These are phyloP conservation scores for Andrena praecox DNA, from an alignment of 2,888 invertebrate species.

Conservation along the genomic window DNA sequence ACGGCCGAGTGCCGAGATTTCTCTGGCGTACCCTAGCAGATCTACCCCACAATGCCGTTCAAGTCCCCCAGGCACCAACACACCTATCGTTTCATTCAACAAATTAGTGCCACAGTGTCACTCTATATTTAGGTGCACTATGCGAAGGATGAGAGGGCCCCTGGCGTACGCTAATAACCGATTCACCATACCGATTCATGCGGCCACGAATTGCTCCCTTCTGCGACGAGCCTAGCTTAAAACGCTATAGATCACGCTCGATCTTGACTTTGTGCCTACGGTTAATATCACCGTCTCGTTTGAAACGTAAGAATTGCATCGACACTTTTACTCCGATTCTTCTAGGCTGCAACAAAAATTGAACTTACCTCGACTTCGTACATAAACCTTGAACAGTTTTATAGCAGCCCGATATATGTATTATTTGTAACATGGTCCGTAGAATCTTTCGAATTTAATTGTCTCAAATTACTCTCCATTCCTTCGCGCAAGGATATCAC, in stretches of 20 bases:
- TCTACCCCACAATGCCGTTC: constrained; percentile 76
- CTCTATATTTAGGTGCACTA: constrained; percentile 81
- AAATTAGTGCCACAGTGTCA: constrained; percentile 84
- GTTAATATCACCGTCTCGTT: not conserved
- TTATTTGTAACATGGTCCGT: no score
- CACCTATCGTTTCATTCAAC: constrained; percentile 82
- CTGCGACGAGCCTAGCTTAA: constrained; percentile 41
- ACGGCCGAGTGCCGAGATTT: constrained; percentile 72
- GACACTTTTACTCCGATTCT: no score
- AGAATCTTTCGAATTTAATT: no score
- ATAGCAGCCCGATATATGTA: no score
- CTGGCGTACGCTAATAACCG: constrained; percentile 59
- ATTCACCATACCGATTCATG: constrained; percentile 60
- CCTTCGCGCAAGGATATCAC: no score
- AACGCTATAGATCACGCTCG: constrained; percentile 36
- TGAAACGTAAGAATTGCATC: no score
- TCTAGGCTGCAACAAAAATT: no score
- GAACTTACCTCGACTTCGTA: no score
- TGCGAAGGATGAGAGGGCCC: constrained; percentile 64
- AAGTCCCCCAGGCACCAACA: constrained; percentile 79
- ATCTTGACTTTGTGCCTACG: constrained; percentile 42
- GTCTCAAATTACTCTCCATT: no score
- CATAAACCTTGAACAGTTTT: no score
- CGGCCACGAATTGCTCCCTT: constrained; percentile 61
- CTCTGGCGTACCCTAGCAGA: constrained; percentile 75